Conservation (phyloP, 2,888 invertebrate genomes). For the Ephialtes manifestator region DNA sequence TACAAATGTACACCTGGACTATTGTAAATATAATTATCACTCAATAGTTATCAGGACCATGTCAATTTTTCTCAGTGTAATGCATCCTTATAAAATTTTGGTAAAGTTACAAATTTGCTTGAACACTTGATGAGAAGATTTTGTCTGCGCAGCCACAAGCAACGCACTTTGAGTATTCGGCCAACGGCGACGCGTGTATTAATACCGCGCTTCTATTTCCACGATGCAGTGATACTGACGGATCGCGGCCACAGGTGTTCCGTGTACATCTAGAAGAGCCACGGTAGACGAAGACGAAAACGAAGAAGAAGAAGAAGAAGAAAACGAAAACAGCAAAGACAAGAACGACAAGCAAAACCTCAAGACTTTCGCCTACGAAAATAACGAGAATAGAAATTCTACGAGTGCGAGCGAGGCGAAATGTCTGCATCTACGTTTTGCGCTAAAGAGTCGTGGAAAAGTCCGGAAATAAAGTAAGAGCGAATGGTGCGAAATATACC, state of each 20-base stretch:
- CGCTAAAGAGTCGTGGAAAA: constrained; percentile 39
- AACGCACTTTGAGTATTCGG: constrained; percentile 19
- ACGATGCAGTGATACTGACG: constrained; percentile 74
- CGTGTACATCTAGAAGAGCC: constrained; percentile 63
- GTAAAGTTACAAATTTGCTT: background rate
- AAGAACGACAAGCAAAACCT: background rate
- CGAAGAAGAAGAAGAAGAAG: constrained; percentile 23
- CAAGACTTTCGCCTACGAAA: constrained; percentile 3
- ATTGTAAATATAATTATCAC: too few species aligned
- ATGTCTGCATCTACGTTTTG: background rate
- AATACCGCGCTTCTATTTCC: constrained; percentile 78
- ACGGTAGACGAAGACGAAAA: constrained; percentile 36
- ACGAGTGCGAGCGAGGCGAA: background rate
- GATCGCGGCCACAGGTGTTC: constrained; percentile 81
- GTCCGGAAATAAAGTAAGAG: constrained; percentile 14
- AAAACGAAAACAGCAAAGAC: background rate
- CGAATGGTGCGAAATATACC: constrained; percentile 12
- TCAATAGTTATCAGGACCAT: too few species aligned
- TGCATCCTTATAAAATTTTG: background rate
- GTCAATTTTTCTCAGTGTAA: too few species aligned
- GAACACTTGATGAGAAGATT: background rate
- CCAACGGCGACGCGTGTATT: constrained; percentile 72
- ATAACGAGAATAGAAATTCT: constrained; percentile 21
- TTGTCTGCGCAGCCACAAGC: background rate
- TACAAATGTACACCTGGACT: too few species aligned